These are phyloP conservation scores for Eriocheir sinensis DNA, from an alignment of 1,140 invertebrate species.

Conservation along the genomic window DNA sequence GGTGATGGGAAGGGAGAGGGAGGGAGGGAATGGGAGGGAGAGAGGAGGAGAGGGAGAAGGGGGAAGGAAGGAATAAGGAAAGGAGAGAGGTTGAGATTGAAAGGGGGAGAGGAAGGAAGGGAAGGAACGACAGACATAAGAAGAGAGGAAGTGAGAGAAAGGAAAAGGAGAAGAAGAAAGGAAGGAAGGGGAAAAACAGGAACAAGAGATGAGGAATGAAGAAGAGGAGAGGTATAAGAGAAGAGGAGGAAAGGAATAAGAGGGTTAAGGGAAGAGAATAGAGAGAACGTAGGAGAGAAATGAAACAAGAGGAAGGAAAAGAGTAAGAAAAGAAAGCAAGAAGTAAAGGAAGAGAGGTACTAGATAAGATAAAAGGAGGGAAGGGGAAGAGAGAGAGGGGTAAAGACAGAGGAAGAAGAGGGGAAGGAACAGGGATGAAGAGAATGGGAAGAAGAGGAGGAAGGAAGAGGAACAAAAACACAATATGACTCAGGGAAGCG, in stretches of 20 bases:
- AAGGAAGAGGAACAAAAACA: neutral
- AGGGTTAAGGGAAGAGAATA: neutral
- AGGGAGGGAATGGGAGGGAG: neutral
- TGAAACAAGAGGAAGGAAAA: neutral
- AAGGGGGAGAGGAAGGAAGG: neutral
- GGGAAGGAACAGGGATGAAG: neutral
- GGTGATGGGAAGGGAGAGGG: too few relatives aligned
- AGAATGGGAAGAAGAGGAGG: neutral
- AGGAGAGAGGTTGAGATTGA: neutral
- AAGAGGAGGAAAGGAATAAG: neutral
- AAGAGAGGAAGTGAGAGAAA: neutral
- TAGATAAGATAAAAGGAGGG: neutral
- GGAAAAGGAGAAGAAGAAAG: neutral
- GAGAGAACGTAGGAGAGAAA: neutral
- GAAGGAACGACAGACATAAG: neutral
- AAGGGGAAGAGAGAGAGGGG: neutral
- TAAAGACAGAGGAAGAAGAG: neutral
- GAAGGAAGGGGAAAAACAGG: neutral
- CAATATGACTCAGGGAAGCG: neutral
- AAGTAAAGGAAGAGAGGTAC: neutral
- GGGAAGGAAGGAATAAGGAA: neutral
- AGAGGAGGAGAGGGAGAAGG: neutral
- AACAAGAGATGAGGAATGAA: neutral
- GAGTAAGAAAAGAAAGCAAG: neutral
- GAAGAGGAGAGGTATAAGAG: neutral